These are phyloP conservation scores for Hemithea aestivaria DNA, from an alignment of 2,888 invertebrate genomes.

Conservation along the genomic window DNA sequence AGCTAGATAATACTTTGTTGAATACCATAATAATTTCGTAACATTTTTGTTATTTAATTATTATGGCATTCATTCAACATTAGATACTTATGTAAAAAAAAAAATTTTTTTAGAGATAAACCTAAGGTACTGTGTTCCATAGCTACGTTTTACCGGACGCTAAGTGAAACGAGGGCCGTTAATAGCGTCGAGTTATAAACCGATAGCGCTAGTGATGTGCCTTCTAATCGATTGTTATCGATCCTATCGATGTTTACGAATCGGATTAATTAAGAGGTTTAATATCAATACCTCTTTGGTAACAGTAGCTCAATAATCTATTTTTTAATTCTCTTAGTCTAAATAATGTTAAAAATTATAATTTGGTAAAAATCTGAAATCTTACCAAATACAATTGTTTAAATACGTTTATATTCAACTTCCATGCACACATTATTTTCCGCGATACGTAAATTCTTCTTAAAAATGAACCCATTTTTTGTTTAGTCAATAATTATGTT, in stretches of 20 bases:
- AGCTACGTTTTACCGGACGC: background rate
- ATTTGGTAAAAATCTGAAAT: too few species aligned
- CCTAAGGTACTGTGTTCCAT: too few species aligned
- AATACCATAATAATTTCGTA: too few species aligned
- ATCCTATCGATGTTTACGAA: conserved; percentile 26
- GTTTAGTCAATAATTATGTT: too few species aligned
- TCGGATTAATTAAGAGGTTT: conserved; percentile 33
- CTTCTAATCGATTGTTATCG: conserved; percentile 11
- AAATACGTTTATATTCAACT: too few species aligned
- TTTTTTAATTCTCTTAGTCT: background rate
- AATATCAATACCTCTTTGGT: conserved; percentile 1
- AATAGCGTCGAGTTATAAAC: conserved; percentile 38
- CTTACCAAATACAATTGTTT: background rate
- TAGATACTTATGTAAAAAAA: background rate
- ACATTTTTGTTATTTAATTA: too few species aligned
- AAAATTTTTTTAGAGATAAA: background rate
- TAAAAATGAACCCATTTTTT: too few species aligned
- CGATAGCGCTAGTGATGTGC: conserved; percentile 35
- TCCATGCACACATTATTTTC: too few species aligned
- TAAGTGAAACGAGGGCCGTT: conserved; percentile 38
- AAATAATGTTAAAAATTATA: too few species aligned
- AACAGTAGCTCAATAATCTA: conserved; percentile 1
- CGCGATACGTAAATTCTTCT: too few species aligned
- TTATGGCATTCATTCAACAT: too few species aligned
- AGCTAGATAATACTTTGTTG: too few species aligned